Percentiles rank a stretch among this genome's conserved stretches.
Evolutionary conservation across 1,140 invertebrate species (phyloP).

Genomic region (Leguminivora glycinivorella): DNA sequence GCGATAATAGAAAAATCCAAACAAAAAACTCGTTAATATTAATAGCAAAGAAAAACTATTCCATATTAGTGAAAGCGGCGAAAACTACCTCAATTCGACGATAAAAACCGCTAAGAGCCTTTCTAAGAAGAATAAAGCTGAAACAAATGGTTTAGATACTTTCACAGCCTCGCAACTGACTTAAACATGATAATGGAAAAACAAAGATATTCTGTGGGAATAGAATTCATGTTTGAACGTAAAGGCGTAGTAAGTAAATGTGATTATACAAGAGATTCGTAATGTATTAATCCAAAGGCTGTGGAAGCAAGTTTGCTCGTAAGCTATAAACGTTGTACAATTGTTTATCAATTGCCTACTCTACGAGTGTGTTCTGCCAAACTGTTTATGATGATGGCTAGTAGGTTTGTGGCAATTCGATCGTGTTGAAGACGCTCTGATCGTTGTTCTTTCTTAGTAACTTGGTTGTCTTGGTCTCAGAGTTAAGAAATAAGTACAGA

Average conservation of each 20-base stretch:
- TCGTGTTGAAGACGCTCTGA: no score
- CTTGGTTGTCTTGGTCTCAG: no score
- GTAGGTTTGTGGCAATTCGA: neutral
- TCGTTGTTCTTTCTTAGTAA: no score
- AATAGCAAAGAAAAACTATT: conserved; percentile 54
- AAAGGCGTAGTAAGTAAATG: neutral
- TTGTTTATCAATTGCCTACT: conserved; percentile 45
- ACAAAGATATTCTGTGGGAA: neutral
- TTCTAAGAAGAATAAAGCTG: conserved; percentile 54
- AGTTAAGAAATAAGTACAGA: no score
- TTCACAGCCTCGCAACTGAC: neutral
- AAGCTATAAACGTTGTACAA: conserved; percentile 47
- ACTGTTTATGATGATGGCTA: neutral
- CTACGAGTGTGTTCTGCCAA: conserved; percentile 20
- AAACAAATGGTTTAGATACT: conserved; percentile 39
- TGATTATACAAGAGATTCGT: neutral
- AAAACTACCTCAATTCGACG: conserved; percentile 54
- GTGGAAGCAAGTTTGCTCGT: conserved; percentile 47
- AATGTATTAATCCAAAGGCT: conserved; percentile 44
- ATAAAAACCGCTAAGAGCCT: conserved; percentile 64
- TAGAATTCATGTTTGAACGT: neutral
- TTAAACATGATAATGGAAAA: neutral
- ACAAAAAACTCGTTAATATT: conserved; percentile 37
- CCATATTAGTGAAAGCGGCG: conserved; percentile 48
- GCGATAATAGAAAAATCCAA: conserved; percentile 35